Evolutionary conservation across 2,113 vertebrate species (phyloP), one percentile per base, ranked within the genome.

Genomic region (Poeciliopsis turrubarensis): DNA sequence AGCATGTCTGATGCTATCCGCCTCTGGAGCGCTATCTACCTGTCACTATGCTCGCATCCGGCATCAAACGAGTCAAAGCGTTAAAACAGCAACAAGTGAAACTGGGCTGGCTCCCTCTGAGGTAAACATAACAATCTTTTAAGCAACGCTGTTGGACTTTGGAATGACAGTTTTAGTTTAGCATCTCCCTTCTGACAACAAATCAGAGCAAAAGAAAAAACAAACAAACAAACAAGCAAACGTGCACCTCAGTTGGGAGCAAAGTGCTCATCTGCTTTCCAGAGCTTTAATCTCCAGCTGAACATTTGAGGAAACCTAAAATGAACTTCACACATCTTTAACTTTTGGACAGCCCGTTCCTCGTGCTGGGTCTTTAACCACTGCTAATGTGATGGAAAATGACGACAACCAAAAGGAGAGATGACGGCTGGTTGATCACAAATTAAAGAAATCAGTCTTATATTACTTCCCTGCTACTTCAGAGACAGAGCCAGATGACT

Each of bases 391-490:
- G 91, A 87, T 89, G 81, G 87, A 93, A 92, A 94, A 93, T 85
- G 89, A 91, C 64, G 82, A 89, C 78, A 73, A 89, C 77, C 70
- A 60, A 80, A 72, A 89, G 75, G 74, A 89, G 87, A 86, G 73
- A 83, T 64, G 79, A 90, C 51, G 87, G 90, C 80, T 91, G 85
- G 89, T 80, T 94, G 86, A 90, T 81, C 86, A 86, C 82, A 90
- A 94, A 92, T 92, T 84, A 92, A 91, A 90, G 84, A 90, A 85
- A 94, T 94, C 89, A 92, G 84, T 92, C 82, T 80, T 86, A 85
- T 83, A 90, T 89, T 80, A 91, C 89, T 89, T 91, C 82, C 77
- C 78, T 72, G 82, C 85, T 82, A 89, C 91, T 93, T 88, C 11
- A 60, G 83, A 91, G 81, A 83, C 92, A 83, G 39, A 61, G 75